These are phyloP conservation scores for Biston stratarius DNA, from an alignment of 2,888 invertebrate species.

Conservation along the genomic window DNA sequence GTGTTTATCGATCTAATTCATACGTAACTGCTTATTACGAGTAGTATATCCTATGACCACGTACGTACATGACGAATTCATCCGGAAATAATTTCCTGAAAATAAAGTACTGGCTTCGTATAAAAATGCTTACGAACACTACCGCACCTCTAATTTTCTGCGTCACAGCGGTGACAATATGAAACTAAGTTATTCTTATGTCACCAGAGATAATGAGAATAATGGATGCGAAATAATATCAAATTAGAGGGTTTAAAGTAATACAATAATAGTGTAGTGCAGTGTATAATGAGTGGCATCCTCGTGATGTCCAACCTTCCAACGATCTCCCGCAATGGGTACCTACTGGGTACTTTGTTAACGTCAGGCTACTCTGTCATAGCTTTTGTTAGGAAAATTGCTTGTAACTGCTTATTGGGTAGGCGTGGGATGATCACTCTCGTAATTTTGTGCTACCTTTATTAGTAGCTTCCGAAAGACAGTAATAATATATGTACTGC, in stretches of 20 bases:
- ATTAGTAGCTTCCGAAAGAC: too few species aligned
- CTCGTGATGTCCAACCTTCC: slow-evolving; percentile 62
- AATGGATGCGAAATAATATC: slow-evolving; percentile 82
- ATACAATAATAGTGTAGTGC: slow-evolving; percentile 76
- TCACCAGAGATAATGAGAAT: slow-evolving; percentile 82
- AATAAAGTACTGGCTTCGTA: slow-evolving; percentile 49
- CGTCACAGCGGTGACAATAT: slow-evolving; percentile 78
- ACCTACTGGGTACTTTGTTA: slow-evolving; percentile 17
- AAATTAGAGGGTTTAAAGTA: slow-evolving; percentile 82
- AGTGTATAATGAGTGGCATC: slow-evolving; percentile 66
- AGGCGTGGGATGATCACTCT: slow-evolving; percentile 17
- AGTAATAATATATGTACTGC: too few species aligned
- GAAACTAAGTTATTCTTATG: slow-evolving; percentile 76
- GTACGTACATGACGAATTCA: slow-evolving; percentile 54
- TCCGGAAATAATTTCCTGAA: slow-evolving; percentile 69
- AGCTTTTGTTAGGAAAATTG: slow-evolving; percentile 58
- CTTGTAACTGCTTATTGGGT: slow-evolving; percentile 25
- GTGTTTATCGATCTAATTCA: slow-evolving; percentile 22
- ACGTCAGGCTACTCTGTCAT: slow-evolving; percentile 38
- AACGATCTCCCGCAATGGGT: slow-evolving; percentile 34
- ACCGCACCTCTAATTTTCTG: slow-evolving; percentile 78
- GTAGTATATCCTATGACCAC: slow-evolving; percentile 34
- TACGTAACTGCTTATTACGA: slow-evolving; percentile 40
- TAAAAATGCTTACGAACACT: slow-evolving; percentile 52
- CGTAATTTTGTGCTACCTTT: too few species aligned